phyloP scores from a whole-genome alignment of 2,113 vertebrate species.

The Sterrhoptilus dennistouni region DNA sequence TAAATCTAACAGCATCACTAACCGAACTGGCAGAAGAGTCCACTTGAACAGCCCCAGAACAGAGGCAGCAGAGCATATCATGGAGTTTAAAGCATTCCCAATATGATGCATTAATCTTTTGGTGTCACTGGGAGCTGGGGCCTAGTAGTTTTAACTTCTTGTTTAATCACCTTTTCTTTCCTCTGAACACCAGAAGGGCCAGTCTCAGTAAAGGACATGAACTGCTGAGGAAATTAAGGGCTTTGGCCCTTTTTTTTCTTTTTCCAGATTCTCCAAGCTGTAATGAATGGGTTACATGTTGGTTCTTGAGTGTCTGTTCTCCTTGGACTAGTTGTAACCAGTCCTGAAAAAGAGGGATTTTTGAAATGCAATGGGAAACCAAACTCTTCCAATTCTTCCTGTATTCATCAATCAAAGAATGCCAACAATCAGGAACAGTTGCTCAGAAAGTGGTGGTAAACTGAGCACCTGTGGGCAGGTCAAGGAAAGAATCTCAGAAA shows the following conservation, averaged over 20 bases:
- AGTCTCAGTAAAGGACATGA: background rate
- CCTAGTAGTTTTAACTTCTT: background rate
- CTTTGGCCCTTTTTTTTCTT: background rate
- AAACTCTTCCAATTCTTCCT: background rate
- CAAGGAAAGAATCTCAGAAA: background rate
- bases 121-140: background rate
- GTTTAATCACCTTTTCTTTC: background rate
- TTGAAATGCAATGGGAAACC: background rate
- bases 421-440: background rate
- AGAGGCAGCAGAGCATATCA: background rate
- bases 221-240: background rate
- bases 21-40: background rate
- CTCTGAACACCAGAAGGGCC: background rate
- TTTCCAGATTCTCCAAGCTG: background rate
- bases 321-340: background rate
- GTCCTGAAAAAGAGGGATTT: background rate
- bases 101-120: background rate
- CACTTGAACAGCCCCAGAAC: background rate
- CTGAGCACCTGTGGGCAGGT: background rate
- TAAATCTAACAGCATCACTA: slow-evolving; percentile 17
- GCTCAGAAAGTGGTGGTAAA: background rate
- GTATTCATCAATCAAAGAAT: background rate
- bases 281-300: background rate
- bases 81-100: background rate
- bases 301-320: background rate